Percentiles rank a stretch among this genome's conserved stretches.
phyloP scores from a whole-genome alignment of 2,113 vertebrate genomes.

The Smithornis capensis region DNA sequence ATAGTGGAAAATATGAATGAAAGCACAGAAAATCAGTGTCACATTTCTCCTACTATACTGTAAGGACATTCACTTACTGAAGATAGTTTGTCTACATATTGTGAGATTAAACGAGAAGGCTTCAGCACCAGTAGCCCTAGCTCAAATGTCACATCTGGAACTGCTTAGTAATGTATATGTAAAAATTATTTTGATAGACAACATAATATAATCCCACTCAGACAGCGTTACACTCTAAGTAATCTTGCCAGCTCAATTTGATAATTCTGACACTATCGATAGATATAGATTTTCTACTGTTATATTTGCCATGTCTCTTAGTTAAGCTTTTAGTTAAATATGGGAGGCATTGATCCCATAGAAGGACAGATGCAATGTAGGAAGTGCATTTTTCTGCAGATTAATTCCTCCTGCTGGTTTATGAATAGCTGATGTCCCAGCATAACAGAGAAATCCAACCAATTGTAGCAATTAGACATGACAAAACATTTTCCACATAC shows the following conservation, averaged over 20 bases:
- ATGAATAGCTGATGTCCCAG: not conserved
- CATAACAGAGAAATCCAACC: conserved; percentile 5
- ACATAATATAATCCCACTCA: conserved; percentile 28
- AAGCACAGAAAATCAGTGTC: not conserved
- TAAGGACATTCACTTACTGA: not conserved
- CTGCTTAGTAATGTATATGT: conserved; percentile 39
- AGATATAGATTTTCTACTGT: not conserved
- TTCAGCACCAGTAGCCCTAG: not conserved
- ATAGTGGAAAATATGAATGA: not conserved
- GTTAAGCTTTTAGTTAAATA: not conserved
- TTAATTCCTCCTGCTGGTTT: conserved; percentile 32
- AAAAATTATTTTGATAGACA: conserved; percentile 54
- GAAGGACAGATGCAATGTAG: not conserved
- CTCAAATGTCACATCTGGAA: conserved; percentile 47
- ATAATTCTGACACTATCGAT: not conserved
- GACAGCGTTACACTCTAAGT: not conserved
- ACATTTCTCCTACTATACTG: not conserved
- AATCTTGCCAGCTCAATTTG: not conserved
- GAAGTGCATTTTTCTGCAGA: not conserved
- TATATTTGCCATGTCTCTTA: not conserved
- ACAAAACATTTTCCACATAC: conserved; percentile 56
- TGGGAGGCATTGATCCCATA: not conserved
- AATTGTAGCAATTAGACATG: conserved; percentile 39
- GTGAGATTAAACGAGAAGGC: not conserved
- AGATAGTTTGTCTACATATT: not conserved